A percentile compares a stretch with the other conserved stretches of the same genome.
Evolutionary conservation across 2,797 vertebrate genomes (phyloP).

Genomic region (Etheostoma perlongum): DNA sequence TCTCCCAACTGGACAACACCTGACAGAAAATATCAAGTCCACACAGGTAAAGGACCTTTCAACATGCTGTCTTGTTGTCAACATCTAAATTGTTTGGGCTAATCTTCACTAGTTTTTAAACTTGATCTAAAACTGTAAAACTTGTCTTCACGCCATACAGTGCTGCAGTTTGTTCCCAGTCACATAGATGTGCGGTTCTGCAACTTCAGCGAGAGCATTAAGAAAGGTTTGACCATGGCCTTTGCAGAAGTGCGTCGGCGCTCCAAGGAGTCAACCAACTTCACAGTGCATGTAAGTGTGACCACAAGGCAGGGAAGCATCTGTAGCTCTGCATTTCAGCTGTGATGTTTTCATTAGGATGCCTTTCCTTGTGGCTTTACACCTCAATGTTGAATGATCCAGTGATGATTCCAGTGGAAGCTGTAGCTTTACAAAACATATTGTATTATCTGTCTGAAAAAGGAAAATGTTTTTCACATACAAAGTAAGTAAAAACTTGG

Average conservation of each 20-base stretch:
- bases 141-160: slow-evolving; percentile 72
- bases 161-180: slow-evolving; percentile 96
- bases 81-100: not conserved
- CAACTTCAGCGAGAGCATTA: slow-evolving; percentile 92
- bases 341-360: slow-evolving; percentile 32
- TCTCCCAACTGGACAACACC: slow-evolving; percentile 87
- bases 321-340: not conserved
- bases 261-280: slow-evolving; percentile 86
- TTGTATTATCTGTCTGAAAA: not conserved
- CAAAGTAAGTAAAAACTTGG: no score
- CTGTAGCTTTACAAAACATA: not conserved
- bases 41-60: slow-evolving; percentile 88
- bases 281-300: slow-evolving; percentile 92
- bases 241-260: slow-evolving; percentile 90
- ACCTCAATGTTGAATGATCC: slow-evolving; percentile 19
- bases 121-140: not conserved
- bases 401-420: not conserved
- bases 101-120: not conserved
- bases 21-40: slow-evolving; percentile 90
- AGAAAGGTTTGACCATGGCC: slow-evolving; percentile 91
- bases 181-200: slow-evolving; percentile 91
- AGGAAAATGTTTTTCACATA: no score
- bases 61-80: not conserved
- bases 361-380: slow-evolving; percentile 15
- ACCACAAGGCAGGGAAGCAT: not conserved